These are phyloP conservation scores for Isurus oxyrinchus DNA, from an alignment of 2,113 vertebrate genomes.

Conservation along the genomic window DNA sequence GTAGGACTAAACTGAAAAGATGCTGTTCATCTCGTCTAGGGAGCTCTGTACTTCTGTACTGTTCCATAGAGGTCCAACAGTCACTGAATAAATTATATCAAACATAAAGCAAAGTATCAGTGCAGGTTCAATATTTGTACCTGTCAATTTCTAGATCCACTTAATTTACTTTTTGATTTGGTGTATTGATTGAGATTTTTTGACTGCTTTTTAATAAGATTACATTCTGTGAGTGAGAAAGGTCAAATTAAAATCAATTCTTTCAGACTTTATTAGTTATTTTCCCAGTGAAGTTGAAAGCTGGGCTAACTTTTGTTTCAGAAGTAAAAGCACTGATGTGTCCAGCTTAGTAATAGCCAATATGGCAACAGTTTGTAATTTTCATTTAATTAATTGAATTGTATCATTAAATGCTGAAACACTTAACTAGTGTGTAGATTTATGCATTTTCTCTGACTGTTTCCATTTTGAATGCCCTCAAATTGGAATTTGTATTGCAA, in stretches of 20 bases:
- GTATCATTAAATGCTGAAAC: neutral
- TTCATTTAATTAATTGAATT: neutral
- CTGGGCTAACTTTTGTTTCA: neutral
- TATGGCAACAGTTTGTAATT: neutral
- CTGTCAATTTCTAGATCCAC: neutral
- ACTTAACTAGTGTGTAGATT: neutral
- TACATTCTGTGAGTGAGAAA: neutral
- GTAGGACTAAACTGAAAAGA: neutral
- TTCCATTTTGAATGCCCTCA: neutral
- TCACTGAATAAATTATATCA: neutral
- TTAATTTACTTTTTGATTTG: neutral
- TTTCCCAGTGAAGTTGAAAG: neutral
- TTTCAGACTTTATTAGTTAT: neutral
- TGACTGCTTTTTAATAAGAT: conserved; percentile 22
- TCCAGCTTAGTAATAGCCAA: neutral
- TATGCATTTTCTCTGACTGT: neutral
- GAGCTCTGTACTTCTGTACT: neutral
- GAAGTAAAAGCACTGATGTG: neutral
- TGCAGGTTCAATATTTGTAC: conserved; percentile 8
- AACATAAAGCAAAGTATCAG: conserved; percentile 2
- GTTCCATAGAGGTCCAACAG: neutral
- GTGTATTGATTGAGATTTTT: neutral
- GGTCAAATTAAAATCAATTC: conserved; percentile 27
- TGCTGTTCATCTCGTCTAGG: neutral
- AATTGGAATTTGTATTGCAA: neutral